Conservation (phyloP, 1,140 invertebrate species). For the Globodera rostochiensis region DNA sequence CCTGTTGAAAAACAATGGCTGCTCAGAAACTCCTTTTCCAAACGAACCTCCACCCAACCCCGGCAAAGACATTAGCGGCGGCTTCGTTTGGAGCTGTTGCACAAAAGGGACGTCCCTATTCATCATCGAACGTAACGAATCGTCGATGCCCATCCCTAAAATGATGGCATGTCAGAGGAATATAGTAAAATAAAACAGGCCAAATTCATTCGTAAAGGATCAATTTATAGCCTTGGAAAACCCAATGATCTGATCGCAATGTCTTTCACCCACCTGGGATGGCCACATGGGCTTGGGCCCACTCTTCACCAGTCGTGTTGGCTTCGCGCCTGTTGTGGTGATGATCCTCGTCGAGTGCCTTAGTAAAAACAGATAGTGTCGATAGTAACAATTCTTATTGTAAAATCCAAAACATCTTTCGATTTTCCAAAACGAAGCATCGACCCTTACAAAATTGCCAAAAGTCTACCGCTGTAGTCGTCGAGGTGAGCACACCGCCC, state of each 20-base stretch:
- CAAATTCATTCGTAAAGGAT: constrained; percentile 32
- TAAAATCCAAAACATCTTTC: constrained; percentile 77
- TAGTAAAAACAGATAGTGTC: constrained; percentile 74
- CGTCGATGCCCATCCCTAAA: constrained; percentile 96
- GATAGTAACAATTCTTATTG: constrained; percentile 65
- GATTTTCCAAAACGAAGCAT: background rate
- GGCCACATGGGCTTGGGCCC: background rate
- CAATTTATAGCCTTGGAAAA: constrained; percentile 19
- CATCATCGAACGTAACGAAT: constrained; percentile 66
- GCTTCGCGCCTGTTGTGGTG: constrained; percentile 2
- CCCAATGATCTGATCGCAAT: constrained; percentile 73
- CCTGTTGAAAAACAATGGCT: no score
- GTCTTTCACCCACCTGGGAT: background rate
- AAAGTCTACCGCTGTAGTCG: constrained; percentile 16
- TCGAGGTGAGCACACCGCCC: constrained; percentile 41
- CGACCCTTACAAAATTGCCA: background rate
- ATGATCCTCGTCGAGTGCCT: constrained; percentile 14
- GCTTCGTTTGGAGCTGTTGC: background rate
- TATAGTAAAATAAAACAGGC: background rate
- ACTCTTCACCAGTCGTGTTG: constrained; percentile 31
- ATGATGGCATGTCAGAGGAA: constrained; percentile 61
- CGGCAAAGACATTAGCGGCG: constrained; percentile 30
- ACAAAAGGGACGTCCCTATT: constrained; percentile 46
- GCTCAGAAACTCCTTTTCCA: background rate
- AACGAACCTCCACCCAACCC: constrained; percentile 27